Evolutionary conservation across 2,888 invertebrate species (phyloP), one percentile per base, ranked within the genome.

Genomic region (Charanyca ferruginea): DNA sequence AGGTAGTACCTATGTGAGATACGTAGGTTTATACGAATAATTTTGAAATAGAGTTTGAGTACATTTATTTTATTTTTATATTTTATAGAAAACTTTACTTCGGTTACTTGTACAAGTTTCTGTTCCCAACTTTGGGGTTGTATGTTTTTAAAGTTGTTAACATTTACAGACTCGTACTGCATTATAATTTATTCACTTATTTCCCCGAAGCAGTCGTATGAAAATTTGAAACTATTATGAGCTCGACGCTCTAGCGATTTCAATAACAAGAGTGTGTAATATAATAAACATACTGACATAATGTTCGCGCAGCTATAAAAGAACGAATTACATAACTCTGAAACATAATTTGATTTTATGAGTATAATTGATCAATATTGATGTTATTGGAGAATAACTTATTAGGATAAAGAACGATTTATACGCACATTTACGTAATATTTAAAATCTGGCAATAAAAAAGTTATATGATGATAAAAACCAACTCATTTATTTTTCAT

Each of bases 141-240:
- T 42, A 13, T 35, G 1, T 73, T 53, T 68, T 38, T 18, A 22
- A 48, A 35, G 22, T 57, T 66, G 18, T 61, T 38, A 47, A 61
- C 35, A 61, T 28, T 61, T 25, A 16, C 42, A 59, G 32, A 45
- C 25, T 57, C 32, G 9, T 25, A 18, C 22, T 49, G 45, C 41
- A 57, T 57, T 28, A 42, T 71, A 49, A 69, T 51, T 66, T 64
- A 73, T 61, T 77, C 51, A 64, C 16, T 25, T 55, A 66, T 65
- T 48, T 59, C 44, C 42, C 55, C 13, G 42, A 68, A 60, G 47
- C 42, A 58, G 22, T 52, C 48, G 53, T 45, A 77, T 57, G 63
- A 71, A 76, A 66, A 72, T 59, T 62, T 61, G 22, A 58, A 68
- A 73, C 73, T 66, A 73, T 55, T 61, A 47, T 62, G 63, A 68